These are phyloP conservation scores for Creontiades dilutus DNA, from an alignment of 2,888 invertebrate species.

Conservation along the genomic window DNA sequence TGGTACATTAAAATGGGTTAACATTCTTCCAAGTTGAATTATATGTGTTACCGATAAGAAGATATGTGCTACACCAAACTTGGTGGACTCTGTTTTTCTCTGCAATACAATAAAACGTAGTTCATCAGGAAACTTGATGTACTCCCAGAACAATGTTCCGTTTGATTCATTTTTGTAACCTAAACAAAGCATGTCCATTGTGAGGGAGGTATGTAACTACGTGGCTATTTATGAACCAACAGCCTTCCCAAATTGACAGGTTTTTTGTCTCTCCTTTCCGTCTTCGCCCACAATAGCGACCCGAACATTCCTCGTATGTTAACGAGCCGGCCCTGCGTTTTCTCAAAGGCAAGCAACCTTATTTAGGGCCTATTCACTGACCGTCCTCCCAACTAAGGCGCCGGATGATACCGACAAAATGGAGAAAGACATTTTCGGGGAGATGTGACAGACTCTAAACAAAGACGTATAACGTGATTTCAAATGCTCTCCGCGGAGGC, in stretches of 20 bases:
- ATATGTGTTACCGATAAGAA: too few relatives aligned
- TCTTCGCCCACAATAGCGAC: conserved; percentile 14
- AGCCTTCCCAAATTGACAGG: neutral
- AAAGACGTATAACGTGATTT: conserved; percentile 10
- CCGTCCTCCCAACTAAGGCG: conserved; percentile 29
- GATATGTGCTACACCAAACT: too few relatives aligned
- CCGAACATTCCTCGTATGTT: conserved; percentile 21
- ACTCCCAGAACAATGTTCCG: too few relatives aligned
- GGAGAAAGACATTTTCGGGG: conserved; percentile 38
- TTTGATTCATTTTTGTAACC: too few relatives aligned
- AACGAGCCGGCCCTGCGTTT: conserved; percentile 23
- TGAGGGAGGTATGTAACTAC: neutral
- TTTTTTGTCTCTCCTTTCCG: conserved; percentile 13
- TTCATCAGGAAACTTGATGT: too few relatives aligned
- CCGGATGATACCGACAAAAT: conserved; percentile 56
- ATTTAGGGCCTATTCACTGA: conserved; percentile 46
- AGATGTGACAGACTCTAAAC: conserved; percentile 41
- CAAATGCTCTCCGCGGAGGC: conserved; percentile 36
- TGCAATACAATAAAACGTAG: too few relatives aligned
- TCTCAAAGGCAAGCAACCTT: conserved; percentile 36
- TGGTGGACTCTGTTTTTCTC: too few relatives aligned
- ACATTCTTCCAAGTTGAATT: too few relatives aligned
- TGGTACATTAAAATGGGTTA: too few relatives aligned
- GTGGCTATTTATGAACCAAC: neutral
- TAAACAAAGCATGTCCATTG: neutral